These are phyloP conservation scores for Drosophila pseudotakahashii DNA, from an alignment of 2,888 invertebrate genomes.

Conservation along the genomic window DNA sequence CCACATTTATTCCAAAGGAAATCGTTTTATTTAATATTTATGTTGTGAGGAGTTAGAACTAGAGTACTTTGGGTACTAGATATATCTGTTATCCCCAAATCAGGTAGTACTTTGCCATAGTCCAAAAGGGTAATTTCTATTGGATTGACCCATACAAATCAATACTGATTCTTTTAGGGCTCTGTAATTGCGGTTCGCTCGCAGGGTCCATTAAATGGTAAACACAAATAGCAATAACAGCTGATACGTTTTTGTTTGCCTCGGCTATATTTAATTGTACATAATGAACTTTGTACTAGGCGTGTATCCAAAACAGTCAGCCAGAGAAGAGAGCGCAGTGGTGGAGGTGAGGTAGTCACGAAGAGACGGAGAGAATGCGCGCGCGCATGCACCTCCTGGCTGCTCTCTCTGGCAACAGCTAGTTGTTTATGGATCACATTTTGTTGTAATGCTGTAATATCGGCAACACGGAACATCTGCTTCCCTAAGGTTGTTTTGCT, in stretches of 20 bases:
- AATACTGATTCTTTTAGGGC: neutral
- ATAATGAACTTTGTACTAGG: slow-evolving; percentile 21
- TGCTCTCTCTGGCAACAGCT: slow-evolving; percentile 13
- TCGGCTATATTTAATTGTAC: neutral
- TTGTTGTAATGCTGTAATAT: slow-evolving; percentile 14
- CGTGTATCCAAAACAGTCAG: slow-evolving; percentile 8
- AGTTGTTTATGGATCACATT: neutral
- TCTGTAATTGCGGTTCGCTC: neutral
- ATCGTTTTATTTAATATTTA: neutral
- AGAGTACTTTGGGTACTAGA: neutral
- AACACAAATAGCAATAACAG: slow-evolving; percentile 8
- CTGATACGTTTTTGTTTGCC: slow-evolving; percentile 16
- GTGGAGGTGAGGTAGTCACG: neutral
- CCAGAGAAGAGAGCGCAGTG: neutral
- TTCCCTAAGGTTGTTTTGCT: no score
- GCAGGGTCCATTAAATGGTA: neutral
- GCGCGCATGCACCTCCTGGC: slow-evolving; percentile 18
- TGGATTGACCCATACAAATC: neutral
- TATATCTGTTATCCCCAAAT: neutral
- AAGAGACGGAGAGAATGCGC: slow-evolving; percentile 1
- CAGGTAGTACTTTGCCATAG: neutral
- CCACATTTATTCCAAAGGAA: neutral
- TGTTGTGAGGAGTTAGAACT: neutral
- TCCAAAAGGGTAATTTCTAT: neutral
- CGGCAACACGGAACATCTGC: neutral